A percentile compares a stretch with the other conserved stretches of the same genome.
Evolutionary conservation across 2,113 vertebrate genomes (phyloP).

Genomic region (Synodontis membranacea): DNA sequence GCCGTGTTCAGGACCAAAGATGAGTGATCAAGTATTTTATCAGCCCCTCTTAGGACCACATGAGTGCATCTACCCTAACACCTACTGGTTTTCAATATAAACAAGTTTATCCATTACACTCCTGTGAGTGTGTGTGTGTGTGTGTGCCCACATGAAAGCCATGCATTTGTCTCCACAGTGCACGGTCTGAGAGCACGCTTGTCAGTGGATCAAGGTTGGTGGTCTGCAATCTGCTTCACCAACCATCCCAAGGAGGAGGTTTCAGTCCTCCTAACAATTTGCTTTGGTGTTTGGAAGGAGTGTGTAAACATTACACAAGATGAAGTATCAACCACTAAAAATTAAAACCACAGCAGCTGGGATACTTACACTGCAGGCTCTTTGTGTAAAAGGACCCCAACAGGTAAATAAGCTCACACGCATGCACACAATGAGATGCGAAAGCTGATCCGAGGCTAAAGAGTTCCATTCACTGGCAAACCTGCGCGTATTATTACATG

Average conservation of each 20-base stretch:
- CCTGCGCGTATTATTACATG: constrained; percentile 21
- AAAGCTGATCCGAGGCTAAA: constrained; percentile 47
- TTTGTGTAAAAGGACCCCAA: constrained; percentile 40
- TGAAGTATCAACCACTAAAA: constrained; percentile 51
- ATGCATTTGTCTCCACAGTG: neutral
- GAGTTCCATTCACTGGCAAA: constrained; percentile 32
- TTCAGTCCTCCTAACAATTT: constrained; percentile 47
- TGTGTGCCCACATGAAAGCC: constrained; percentile 29
- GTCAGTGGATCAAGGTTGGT: constrained; percentile 54
- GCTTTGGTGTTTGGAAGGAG: neutral
- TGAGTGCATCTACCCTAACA: constrained; percentile 8
- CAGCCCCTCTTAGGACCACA: neutral
- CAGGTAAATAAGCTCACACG: constrained; percentile 45
- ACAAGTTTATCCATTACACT: constrained; percentile 19
- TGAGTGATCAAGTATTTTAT: constrained; percentile 12
- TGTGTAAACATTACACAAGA: constrained; percentile 43
- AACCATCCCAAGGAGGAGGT: constrained; percentile 33
- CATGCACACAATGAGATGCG: constrained; percentile 32
- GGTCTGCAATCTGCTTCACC: constrained; percentile 52
- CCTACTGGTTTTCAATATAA: constrained; percentile 17
- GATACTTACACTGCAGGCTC: constrained; percentile 15
- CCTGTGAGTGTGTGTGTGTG: constrained; percentile 13
- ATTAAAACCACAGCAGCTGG: constrained; percentile 40
- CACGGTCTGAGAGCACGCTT: constrained; percentile 7
- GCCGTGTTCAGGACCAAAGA: neutral